Base-by-base conservation (phyloP, 2,888 invertebrate species). In the Brachyopa scutellaris region DNA sequence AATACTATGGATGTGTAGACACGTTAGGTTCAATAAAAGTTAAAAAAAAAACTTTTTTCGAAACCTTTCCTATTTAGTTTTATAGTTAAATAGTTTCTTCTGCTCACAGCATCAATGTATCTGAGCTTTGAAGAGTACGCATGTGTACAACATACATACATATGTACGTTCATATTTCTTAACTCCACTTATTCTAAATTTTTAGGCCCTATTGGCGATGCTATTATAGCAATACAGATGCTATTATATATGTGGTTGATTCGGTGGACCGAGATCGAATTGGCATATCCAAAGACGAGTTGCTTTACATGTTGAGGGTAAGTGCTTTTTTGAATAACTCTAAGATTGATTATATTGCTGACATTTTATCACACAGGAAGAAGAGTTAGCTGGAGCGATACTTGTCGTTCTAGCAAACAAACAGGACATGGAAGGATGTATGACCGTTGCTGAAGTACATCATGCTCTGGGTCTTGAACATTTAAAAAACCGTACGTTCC, bases 181-280 rank as follows among this genome's bases (percentile, higher is more conserved):
- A n/a, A n/a, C n/a, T n/a, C n/a, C n/a, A n/a, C n/a, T n/a, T 62
- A 0, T 42, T 31, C 49, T 11, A 9, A n/a, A 70, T n/a, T 93
- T 93, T 73, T 91, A 97, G 99, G 92, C 99, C 99, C 0, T 99
- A 99, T 90, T 99, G 99, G 99, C 93, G 99, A 91, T 99, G 99
- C 93, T 99, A 99, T 91, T 99, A 98, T 91, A 98, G 99, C 86
- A 99, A 99, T 92, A 99, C 99, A 89, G 99, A 99, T 92, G 99
- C 99, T 88, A 99, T 99, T 87, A 99, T 99, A 88, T 99, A 99
- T 92, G 99, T 99, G 64, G 99, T 99, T 57, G 99, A 99, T 91
- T 99, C 99, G 51, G 99, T 98, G 67, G 99, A 99, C 91, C 95
- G 97, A 91, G 99, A 99, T 92, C 93, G 99, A 92, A 98, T 99